phyloP scores from a whole-genome alignment of 2,113 vertebrate genomes.

The Anoplopoma fimbria region DNA sequence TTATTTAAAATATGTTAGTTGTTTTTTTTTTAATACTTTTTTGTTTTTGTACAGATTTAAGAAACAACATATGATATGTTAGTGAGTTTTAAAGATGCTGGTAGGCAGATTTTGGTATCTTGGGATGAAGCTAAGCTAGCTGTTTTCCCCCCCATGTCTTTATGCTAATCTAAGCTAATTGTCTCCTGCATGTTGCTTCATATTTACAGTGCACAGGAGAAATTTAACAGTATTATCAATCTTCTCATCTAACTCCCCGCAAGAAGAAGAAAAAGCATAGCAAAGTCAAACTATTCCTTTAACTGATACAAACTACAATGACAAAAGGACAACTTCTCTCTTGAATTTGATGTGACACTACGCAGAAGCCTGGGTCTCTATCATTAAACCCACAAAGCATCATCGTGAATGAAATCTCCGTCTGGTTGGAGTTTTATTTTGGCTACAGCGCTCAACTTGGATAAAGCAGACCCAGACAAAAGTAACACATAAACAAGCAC shows the following conservation, averaged over 20 bases:
- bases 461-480: neutral
- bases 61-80: no score
- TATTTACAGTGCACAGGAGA: no score
- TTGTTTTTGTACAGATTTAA: no score
- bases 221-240: neutral
- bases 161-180: no score
- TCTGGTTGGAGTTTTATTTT: slow-evolving; percentile 15
- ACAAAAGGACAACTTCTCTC: neutral
- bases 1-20: no score
- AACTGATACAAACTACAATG: neutral
- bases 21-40: no score
- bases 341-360: neutral
- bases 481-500: neutral
- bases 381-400: slow-evolving; percentile 10
- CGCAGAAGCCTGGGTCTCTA: neutral
- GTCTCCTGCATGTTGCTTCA: neutral
- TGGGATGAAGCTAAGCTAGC: no score
- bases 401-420: neutral
- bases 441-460: neutral
- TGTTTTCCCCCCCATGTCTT: no score
- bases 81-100: no score
- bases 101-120: no score
- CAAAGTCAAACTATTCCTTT: neutral
- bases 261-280: neutral
- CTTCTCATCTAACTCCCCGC: neutral